phyloP scores from a whole-genome alignment of 1,140 invertebrate genomes.

The Helicoverpa zea region DNA sequence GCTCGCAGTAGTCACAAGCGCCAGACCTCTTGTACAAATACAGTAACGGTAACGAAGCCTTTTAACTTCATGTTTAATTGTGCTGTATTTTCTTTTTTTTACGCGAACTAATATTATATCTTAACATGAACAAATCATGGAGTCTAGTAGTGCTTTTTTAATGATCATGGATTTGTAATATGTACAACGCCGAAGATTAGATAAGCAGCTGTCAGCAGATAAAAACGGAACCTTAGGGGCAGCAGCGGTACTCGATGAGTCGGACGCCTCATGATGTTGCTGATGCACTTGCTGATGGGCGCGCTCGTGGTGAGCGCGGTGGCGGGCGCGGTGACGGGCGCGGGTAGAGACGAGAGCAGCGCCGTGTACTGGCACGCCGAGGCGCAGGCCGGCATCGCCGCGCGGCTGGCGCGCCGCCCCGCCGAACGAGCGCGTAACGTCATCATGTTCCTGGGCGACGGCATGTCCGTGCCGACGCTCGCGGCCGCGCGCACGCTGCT shows the following conservation, averaged over 20 bases:
- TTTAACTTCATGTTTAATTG: too few relatives aligned
- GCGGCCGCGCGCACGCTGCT: slow-evolving; percentile 90
- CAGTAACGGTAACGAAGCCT: too few relatives aligned
- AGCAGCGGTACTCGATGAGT: not conserved
- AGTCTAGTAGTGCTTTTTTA: not conserved
- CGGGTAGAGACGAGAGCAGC: slow-evolving; percentile 47
- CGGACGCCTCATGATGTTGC: slow-evolving; percentile 44
- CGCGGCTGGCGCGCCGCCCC: slow-evolving; percentile 24
- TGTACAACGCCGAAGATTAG: not conserved
- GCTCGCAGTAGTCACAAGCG: too few relatives aligned
- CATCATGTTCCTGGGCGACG: slow-evolving; percentile 92
- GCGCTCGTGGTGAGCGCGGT: not conserved
- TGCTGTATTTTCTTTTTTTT: too few relatives aligned
- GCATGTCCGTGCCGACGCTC: slow-evolving; percentile 91
- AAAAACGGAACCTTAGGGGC: not conserved
- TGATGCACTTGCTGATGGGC: not conserved
- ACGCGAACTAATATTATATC: too few relatives aligned
- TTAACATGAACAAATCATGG: too few relatives aligned
- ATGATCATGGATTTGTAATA: not conserved
- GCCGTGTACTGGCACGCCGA: slow-evolving; percentile 63
- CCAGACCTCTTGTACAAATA: too few relatives aligned
- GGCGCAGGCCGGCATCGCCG: slow-evolving; percentile 58
- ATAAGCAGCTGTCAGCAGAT: not conserved
- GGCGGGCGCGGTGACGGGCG: not conserved
- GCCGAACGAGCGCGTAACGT: slow-evolving; percentile 89